Percentiles rank a stretch among this genome's conserved stretches.
These are phyloP conservation scores for Pseudomyrmex dendroicus DNA, from an alignment of 1,140 invertebrate genomes.

Conservation along the genomic window DNA sequence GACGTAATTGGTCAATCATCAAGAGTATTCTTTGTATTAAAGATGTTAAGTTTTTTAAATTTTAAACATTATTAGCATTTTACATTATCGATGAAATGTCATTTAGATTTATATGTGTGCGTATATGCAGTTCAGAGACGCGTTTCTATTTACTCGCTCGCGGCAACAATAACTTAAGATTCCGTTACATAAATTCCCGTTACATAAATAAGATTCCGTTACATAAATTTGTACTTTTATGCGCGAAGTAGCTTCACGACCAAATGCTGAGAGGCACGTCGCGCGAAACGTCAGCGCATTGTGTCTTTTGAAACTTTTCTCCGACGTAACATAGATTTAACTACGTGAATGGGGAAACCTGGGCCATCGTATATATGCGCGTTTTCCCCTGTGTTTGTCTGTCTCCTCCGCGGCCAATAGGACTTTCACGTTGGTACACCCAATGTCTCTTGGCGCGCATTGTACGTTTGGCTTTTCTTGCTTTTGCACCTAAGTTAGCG, in stretches of 20 bases:
- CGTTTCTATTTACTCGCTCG: neutral
- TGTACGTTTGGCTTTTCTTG: constrained; percentile 36
- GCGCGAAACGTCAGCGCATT: constrained; percentile 39
- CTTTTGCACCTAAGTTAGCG: constrained; percentile 30
- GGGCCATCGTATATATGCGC: constrained; percentile 8
- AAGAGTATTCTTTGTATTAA: too few relatives aligned
- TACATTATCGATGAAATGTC: neutral
- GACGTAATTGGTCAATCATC: too few relatives aligned
- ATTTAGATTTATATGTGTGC: neutral
- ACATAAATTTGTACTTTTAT: neutral
- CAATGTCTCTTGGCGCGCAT: constrained; percentile 22
- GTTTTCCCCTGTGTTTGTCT: constrained; percentile 29
- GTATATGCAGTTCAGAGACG: neutral
- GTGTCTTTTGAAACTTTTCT: constrained; percentile 54
- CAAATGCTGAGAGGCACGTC: constrained; percentile 8
- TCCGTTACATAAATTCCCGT: neutral
- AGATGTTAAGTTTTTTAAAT: too few relatives aligned
- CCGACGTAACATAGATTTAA: constrained; percentile 40
- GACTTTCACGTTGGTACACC: constrained; percentile 1
- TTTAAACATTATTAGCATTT: too few relatives aligned
- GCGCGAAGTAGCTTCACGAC: neutral
- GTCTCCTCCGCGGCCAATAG: constrained; percentile 5
- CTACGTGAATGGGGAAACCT: constrained; percentile 12
- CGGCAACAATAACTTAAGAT: neutral
- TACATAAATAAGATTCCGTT: neutral